Conservation (phyloP, 64 coral and sea anemone genomes). For the Trachythela sp. region DNA sequence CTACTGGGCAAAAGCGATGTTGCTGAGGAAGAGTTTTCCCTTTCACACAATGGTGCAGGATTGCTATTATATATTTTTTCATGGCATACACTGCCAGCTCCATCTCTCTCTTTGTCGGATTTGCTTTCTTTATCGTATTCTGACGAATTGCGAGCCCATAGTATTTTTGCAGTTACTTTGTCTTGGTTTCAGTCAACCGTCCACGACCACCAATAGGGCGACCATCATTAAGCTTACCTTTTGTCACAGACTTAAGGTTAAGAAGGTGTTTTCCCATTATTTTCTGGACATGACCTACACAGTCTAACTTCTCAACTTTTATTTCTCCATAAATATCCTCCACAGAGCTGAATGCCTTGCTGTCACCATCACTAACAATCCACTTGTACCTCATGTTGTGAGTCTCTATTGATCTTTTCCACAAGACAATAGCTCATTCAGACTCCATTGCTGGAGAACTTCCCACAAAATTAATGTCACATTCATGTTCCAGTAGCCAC, state of each 20-base stretch:
- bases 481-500: constrained; percentile 10
- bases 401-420: neutral
- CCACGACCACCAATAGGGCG: constrained; percentile 20
- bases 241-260: constrained; percentile 22
- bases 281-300: neutral
- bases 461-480: constrained; percentile 38
- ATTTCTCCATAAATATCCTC: constrained; percentile 20
- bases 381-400: too few species aligned
- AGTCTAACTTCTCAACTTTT: constrained; percentile 24
- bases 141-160: constrained; percentile 1
- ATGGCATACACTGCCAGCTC: too few species aligned
- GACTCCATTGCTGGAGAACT: constrained; percentile 38
- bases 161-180: constrained; percentile 52
- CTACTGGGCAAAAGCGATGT: too few species aligned
- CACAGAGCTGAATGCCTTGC: constrained; percentile 13
- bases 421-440: constrained; percentile 25
- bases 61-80: too few species aligned
- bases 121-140: too few species aligned
- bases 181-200: constrained; percentile 26
- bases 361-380: neutral
- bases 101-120: too few species aligned
- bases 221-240: constrained; percentile 38
- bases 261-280: constrained; percentile 23
- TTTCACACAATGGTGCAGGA: too few species aligned
- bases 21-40: too few species aligned